Percentiles rank a stretch among this genome's conserved stretches.
phyloP scores from a whole-genome alignment of 1,140 invertebrate genomes.

The Myzus persicae region DNA sequence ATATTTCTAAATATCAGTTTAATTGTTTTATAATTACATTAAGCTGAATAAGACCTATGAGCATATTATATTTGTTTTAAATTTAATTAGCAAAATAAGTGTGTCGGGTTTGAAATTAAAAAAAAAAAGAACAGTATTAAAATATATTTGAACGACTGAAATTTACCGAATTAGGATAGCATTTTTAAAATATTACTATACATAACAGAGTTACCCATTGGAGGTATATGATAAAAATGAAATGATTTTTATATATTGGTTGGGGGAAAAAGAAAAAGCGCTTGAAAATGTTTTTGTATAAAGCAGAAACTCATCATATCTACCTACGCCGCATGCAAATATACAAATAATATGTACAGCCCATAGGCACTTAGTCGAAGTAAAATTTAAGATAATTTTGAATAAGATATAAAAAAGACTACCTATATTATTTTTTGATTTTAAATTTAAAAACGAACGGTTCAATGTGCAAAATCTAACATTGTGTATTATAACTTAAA shows the following conservation, averaged over 20 bases:
- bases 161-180: too few relatives aligned
- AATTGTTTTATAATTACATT: neutral
- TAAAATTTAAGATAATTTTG: neutral
- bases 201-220: too few relatives aligned
- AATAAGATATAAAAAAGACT: too few relatives aligned
- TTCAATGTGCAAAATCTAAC: neutral
- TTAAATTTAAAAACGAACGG: neutral
- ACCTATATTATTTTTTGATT: neutral
- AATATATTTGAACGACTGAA: neutral
- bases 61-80: neutral
- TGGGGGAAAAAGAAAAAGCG: neutral
- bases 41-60: neutral
- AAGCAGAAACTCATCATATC: neutral
- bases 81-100: neutral
- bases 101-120: too few relatives aligned
- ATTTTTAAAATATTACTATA: too few relatives aligned
- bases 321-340: neutral
- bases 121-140: neutral
- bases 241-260: neutral
- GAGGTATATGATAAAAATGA: neutral
- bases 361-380: neutral
- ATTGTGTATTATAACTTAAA: too few relatives aligned
- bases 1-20: neutral
- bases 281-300: neutral
- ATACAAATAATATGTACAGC: neutral